Percentiles rank a stretch among this genome's conserved stretches.
Evolutionary conservation across 2,113 vertebrate species (phyloP).

Genomic region (Mionectes macconnelli): DNA sequence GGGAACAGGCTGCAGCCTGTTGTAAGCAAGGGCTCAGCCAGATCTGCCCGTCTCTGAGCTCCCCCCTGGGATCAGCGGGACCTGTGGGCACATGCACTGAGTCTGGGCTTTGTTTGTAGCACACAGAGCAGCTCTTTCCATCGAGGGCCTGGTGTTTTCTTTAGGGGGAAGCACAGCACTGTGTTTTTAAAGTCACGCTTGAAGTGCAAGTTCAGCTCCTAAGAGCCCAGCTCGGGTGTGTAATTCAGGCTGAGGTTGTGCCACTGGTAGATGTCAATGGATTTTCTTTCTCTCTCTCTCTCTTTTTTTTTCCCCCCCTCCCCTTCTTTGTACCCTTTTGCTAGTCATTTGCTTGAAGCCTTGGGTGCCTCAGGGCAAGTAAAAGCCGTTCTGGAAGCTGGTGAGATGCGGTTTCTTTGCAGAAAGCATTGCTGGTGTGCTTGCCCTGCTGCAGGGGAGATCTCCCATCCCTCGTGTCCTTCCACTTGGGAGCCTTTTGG

Average conservation of each 20-base stretch:
- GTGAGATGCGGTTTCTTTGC: background rate
- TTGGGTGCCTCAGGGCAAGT: background rate
- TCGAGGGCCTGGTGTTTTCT: background rate
- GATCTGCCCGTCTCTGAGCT: background rate
- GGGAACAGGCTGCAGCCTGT: background rate
- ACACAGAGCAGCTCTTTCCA: background rate
- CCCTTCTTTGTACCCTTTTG: background rate
- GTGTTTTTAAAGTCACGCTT: background rate
- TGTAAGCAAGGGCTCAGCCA: background rate
- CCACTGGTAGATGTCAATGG: background rate
- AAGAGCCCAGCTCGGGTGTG: background rate
- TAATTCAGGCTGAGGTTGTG: background rate
- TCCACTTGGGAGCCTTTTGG: background rate
- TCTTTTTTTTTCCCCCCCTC: rapidly evolving
- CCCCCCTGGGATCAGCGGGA: background rate
- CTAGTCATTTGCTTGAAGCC: background rate
- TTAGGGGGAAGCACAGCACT: rapidly evolving
- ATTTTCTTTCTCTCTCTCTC: background rate
- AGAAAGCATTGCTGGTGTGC: background rate
- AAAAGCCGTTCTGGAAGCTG: background rate
- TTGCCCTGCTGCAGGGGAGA: background rate
- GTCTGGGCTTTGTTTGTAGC: background rate
- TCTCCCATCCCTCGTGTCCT: rapidly evolving
- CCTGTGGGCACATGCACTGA: background rate
- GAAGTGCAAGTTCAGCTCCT: background rate